A percentile compares a stretch with the other conserved stretches of the same genome.
Conservation (phyloP, 2,888 invertebrate species). For the Luperina nickerlii region DNA sequence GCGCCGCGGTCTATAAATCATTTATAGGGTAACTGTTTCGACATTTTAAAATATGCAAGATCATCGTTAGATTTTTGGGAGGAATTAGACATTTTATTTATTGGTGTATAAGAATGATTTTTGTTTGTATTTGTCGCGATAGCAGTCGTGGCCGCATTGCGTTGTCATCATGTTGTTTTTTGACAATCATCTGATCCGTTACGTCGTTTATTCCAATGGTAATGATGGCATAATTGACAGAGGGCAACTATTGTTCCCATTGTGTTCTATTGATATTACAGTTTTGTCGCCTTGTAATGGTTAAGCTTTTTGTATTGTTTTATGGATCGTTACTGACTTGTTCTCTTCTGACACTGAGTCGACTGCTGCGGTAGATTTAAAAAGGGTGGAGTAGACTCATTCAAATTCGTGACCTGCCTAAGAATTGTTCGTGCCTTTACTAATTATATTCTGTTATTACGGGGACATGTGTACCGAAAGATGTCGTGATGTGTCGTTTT, state of each 20-base stretch:
- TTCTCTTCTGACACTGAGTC: constrained; percentile 78
- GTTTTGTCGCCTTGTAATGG: constrained; percentile 90
- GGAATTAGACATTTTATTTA: constrained; percentile 74
- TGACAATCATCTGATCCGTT: constrained; percentile 87
- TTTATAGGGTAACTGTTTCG: constrained; percentile 86
- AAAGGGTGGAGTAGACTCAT: constrained; percentile 85
- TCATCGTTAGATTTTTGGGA: constrained; percentile 69
- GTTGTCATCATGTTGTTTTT: constrained; percentile 86
- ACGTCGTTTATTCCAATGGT: constrained; percentile 89
- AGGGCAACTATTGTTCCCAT: constrained; percentile 89
- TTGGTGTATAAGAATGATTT: constrained; percentile 75
- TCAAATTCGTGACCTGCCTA: constrained; percentile 74
- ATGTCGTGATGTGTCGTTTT: constrained; percentile 47
- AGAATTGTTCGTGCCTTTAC: constrained; percentile 69
- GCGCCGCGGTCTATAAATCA: constrained; percentile 84
- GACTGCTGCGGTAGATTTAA: constrained; percentile 80
- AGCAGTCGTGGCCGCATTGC: constrained; percentile 71
- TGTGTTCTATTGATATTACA: constrained; percentile 88
- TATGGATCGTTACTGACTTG: constrained; percentile 78
- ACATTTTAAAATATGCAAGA: constrained; percentile 81
- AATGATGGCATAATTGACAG: constrained; percentile 90
- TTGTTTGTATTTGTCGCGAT: constrained; percentile 67
- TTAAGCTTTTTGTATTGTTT: constrained; percentile 85
- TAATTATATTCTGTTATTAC: constrained; percentile 50
- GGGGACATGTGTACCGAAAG: constrained; percentile 38